These are phyloP conservation scores for Perognathus longimembris DNA, from an alignment of 2,113 vertebrate genomes.

Conservation along the genomic window DNA sequence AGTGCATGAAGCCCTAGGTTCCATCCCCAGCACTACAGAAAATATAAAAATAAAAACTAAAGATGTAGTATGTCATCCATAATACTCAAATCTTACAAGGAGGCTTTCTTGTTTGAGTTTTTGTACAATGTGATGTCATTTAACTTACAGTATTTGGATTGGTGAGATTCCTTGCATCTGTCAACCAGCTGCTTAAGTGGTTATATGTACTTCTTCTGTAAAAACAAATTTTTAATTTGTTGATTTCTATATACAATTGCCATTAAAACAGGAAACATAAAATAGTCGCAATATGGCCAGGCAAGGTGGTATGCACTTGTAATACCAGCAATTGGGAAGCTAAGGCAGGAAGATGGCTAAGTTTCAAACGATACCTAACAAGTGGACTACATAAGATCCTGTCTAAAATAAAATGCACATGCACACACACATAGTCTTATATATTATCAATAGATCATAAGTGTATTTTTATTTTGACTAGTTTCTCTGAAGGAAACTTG, in stretches of 20 bases:
- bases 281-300: conserved; percentile 23
- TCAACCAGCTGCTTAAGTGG: conserved; percentile 99
- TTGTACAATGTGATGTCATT: neutral
- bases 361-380: neutral
- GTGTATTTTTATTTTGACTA: conserved; percentile 34
- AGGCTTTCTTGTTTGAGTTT: conserved; percentile 47
- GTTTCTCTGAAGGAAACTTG: neutral
- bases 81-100: conserved; percentile 43
- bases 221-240: conserved; percentile 76
- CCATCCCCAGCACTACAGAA: neutral
- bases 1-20: neutral
- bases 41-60: neutral
- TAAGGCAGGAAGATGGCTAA: neutral
- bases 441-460: conserved; percentile 8
- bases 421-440: neutral
- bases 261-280: conserved; percentile 52
- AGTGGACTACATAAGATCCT: neutral
- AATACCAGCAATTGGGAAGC: neutral
- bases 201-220: conserved; percentile 98
- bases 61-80: conserved; percentile 41
- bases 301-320: no score
- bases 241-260: conserved; percentile 50
- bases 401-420: neutral
- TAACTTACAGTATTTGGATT: conserved; percentile 99
- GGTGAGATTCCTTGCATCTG: conserved; percentile 98